Evolutionary conservation across 2,888 invertebrate species (phyloP).

Genomic region (Agelastica alni): DNA sequence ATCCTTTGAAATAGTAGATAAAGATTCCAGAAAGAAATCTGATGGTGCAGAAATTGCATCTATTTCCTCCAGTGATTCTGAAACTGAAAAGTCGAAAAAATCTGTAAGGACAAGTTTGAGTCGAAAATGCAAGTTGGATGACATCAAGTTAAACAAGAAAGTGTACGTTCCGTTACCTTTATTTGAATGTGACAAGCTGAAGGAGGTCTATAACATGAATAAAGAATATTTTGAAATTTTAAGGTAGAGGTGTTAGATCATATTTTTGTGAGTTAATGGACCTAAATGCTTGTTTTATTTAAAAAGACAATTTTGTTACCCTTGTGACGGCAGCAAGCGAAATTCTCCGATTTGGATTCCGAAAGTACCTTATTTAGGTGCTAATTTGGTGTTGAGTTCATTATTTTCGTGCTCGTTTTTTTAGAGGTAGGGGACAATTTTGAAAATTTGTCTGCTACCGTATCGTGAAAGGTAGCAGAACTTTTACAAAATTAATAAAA

Average conservation of each 20-base stretch:
- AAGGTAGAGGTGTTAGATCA: slow-evolving; percentile 33
- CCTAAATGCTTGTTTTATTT: neutral
- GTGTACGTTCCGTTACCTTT: slow-evolving; percentile 45
- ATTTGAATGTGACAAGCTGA: slow-evolving; percentile 45
- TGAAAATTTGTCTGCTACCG: too few relatives aligned
- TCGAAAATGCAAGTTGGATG: slow-evolving; percentile 3
- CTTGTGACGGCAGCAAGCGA: too few relatives aligned
- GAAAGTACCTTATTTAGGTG: too few relatives aligned
- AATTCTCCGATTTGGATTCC: too few relatives aligned
- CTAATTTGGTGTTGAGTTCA: too few relatives aligned
- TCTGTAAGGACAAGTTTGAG: slow-evolving; percentile 31
- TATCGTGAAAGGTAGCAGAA: too few relatives aligned
- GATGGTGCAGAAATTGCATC: slow-evolving; percentile 16
- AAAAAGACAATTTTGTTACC: too few relatives aligned
- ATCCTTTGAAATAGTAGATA: slow-evolving; percentile 6
- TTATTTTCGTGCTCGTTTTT: too few relatives aligned
- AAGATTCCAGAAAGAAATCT: slow-evolving; percentile 3
- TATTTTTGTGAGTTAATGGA: neutral
- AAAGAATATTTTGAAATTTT: slow-evolving; percentile 41
- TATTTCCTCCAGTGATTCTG: slow-evolving; percentile 24
- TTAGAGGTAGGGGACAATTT: too few relatives aligned
- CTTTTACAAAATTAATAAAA: too few relatives aligned
- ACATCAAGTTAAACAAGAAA: slow-evolving; percentile 39
- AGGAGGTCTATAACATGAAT: slow-evolving; percentile 43
- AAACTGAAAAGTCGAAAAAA: slow-evolving; percentile 23